Percentiles rank a stretch among this genome's conserved stretches.
Conservation (phyloP, 1,140 invertebrate species). For the Papilio polytes region DNA sequence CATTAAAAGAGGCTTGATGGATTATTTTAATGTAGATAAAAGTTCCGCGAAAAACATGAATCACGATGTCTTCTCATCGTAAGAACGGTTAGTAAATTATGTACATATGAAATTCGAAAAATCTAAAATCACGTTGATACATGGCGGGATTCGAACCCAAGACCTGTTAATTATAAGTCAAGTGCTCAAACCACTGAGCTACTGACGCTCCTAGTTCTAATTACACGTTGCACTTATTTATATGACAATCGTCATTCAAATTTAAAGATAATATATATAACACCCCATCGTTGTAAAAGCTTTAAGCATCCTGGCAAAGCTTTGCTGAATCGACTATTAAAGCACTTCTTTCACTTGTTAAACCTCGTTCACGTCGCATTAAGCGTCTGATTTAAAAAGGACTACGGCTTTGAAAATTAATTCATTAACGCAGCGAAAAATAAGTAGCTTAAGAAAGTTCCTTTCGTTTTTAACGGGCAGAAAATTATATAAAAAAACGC, state of each 20-base stretch:
- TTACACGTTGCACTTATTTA: too few species aligned
- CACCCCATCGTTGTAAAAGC: neutral
- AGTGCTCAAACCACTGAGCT: too few species aligned
- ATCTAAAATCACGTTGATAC: too few species aligned
- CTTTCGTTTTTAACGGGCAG: constrained; percentile 12
- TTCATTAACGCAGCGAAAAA: constrained; percentile 33
- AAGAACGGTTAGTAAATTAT: too few species aligned
- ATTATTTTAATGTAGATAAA: neutral
- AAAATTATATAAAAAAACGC: neutral
- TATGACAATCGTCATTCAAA: too few species aligned
- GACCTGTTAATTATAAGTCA: too few species aligned
- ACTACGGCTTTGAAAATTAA: constrained; percentile 33
- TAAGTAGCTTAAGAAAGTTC: constrained; percentile 36
- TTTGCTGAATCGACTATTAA: constrained; percentile 23
- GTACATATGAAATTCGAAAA: too few species aligned
- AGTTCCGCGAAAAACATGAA: too few species aligned
- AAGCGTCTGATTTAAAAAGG: constrained; percentile 29
- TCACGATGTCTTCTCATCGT: too few species aligned
- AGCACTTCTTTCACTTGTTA: constrained; percentile 35
- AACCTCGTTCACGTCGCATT: constrained; percentile 24
- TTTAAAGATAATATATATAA: neutral
- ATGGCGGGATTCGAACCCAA: too few species aligned
- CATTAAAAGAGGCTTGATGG: too few species aligned
- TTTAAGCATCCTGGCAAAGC: neutral
- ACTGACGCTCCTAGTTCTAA: too few species aligned